Conservation (phyloP, 2,888 invertebrate species). For the Lottia scabra region DNA sequence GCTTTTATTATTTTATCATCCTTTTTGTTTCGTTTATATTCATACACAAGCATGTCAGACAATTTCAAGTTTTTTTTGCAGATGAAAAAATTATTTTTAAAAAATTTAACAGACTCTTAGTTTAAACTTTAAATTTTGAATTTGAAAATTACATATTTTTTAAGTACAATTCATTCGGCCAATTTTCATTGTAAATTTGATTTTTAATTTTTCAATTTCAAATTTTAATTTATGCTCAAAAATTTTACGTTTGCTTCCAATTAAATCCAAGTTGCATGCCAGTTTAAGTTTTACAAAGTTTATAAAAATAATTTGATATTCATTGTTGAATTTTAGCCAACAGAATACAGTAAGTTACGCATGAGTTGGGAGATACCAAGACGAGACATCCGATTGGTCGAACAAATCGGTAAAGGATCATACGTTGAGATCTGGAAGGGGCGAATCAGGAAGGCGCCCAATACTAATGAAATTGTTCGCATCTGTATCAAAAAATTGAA, state of each 20-base stretch:
- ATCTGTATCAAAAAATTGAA: slow-evolving; percentile 56
- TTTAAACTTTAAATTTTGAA: too few species aligned
- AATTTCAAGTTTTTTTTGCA: background rate
- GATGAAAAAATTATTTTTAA: too few species aligned
- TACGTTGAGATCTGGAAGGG: slow-evolving; percentile 62
- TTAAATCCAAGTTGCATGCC: too few species aligned
- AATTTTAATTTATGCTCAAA: too few species aligned
- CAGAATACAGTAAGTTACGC: slow-evolving; percentile 52
- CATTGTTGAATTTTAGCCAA: slow-evolving; percentile 31
- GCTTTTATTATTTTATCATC: background rate
- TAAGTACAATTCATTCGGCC: too few species aligned
- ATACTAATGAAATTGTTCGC: slow-evolving; percentile 52
- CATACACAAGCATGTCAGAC: background rate
- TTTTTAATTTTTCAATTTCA: too few species aligned
- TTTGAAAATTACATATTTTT: too few species aligned
- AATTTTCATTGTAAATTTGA: too few species aligned
- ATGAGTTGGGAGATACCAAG: slow-evolving; percentile 59
- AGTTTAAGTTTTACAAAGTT: too few species aligned
- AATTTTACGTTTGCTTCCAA: too few species aligned
- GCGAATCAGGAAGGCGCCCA: slow-evolving; percentile 51
- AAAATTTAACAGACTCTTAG: too few species aligned
- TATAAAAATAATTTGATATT: too few species aligned
- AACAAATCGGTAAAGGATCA: slow-evolving; percentile 54
- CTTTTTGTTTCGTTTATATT: background rate
- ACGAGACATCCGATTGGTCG: slow-evolving; percentile 53